These are phyloP conservation scores for Moxostoma hubbsi DNA, from an alignment of 2,797 vertebrate genomes.

Conservation along the genomic window DNA sequence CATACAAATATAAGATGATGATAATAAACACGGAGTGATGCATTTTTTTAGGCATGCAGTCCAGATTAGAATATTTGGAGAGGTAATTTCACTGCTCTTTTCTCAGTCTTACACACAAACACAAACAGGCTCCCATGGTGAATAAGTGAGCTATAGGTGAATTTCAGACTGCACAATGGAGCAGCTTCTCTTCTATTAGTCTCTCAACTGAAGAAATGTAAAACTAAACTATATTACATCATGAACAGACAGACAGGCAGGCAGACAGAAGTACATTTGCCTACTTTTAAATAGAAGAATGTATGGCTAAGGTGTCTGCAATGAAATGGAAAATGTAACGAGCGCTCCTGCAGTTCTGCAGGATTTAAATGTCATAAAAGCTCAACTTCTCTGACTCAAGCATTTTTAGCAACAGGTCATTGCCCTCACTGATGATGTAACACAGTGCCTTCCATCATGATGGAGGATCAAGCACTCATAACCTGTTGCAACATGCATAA, in stretches of 20 bases:
- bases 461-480: background rate
- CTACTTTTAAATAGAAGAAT: too few species aligned
- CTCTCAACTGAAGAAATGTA: slow-evolving; percentile 32
- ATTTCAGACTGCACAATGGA: slow-evolving; percentile 1
- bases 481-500: slow-evolving; percentile 25
- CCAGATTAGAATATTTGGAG: slow-evolving; percentile 19
- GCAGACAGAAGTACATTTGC: background rate
- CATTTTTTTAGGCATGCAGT: background rate
- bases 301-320: background rate
- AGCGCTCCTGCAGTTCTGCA: background rate
- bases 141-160: slow-evolving; percentile 17
- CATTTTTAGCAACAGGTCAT: slow-evolving; percentile 9
- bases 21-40: background rate
- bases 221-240: slow-evolving; percentile 40
- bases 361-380: slow-evolving; percentile 13
- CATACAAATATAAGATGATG: background rate
- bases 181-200: slow-evolving; percentile 37
- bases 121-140: slow-evolving; percentile 4
- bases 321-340: slow-evolving; percentile 1
- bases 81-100: slow-evolving; percentile 10
- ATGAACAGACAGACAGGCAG: background rate
- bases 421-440: slow-evolving; percentile 17
- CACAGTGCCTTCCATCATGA: background rate
- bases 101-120: slow-evolving; percentile 3
- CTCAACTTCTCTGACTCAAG: background rate